Base-by-base conservation (phyloP, 1,140 invertebrate species). In the Rhagoletis pomonella region DNA sequence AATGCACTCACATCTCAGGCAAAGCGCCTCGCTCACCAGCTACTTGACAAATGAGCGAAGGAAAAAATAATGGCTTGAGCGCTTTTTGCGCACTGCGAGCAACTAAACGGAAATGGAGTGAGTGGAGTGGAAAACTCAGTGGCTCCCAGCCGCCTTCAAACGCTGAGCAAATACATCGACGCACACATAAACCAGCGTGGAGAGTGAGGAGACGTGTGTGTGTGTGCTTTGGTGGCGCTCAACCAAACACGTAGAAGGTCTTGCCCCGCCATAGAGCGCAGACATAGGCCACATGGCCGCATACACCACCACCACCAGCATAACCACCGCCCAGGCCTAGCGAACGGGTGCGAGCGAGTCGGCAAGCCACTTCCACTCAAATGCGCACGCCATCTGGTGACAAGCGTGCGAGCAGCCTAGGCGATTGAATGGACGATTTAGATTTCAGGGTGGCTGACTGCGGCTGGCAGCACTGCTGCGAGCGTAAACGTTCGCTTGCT, bases 221-320 rank as follows among this genome's bases (percentile, higher is more conserved):
- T 39, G 44, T 85, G 55, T 55, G 29, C 12, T 85, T 10, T 62
- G 55, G 29, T 29, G 58, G 58, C 39, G 64, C 69, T 91, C 91
- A 92, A 89, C 91, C 91, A 92, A 92, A 91, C 90, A 90, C 91
- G 89, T 90, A 89, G 90, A 90, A 92, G 90, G 90, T 92, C 91
- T 92, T 92, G 91, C 90, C 91, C 91, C 90, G 90, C 89, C 88
- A 89, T 85, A 81, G 87, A 87, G 58, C 88, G 87, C 88, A 85
- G 55, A 62, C 55, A 85, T 85, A 62, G 59, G 84, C 84, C 64
- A 73, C 67, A 42, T 10, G 44, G 44, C 39, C 42, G 67, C 67
- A 12, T 44, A 73, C 39, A 44, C 77, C 44, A 62, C n/a, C 39
- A 84, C 39, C 60, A 87, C 77, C 47, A 85, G 19, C 59, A 65